Base-by-base conservation (phyloP, 2,888 invertebrate species). In the Crematogaster levior region DNA sequence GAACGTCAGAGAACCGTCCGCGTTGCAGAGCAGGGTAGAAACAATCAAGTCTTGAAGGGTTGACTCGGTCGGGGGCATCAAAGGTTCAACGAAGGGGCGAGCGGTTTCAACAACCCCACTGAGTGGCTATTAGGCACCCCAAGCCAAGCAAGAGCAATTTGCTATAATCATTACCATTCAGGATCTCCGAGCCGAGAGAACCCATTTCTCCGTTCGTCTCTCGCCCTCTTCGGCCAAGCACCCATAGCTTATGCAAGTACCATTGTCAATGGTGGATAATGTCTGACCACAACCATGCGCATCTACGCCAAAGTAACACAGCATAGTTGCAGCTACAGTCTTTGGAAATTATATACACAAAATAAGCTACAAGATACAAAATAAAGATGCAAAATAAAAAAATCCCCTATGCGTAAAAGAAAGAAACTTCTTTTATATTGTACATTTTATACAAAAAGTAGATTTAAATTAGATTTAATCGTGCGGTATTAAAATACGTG, bases 41-140 rank as follows among this genome's bases (percentile, higher is more conserved):
- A 92, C 92, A 92, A 92, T 92, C 91, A 90, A 89, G 89, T 90
- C 90, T 87, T 90, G 87, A 92, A 92, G 91, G 92, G 92, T 92
- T 92, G 92, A 92, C 91, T 93, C 89, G 90, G 90, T 90, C 90
- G 90, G 92, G 91, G 93, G 94, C 93, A 93, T 93, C 93, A 94
- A 94, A 94, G 93, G 93, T 92, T 90, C 92, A 88, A 88, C 89
- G 89, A 91, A 93, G 93, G 93, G 93, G 91, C 90, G 91, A 89
- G 89, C 84, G 90, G 90, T 91, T 91, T 93, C 91, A 93, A 92
- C 91, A 92, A 91, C 91, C 92, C 91, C 90, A 93, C 91, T 91
- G 93, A 93, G 93, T 93, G 93, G 93, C 93, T 93, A 93, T 93
- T 93, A 93, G 91, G 91, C 92, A 92, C 90, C 91, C 90, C 90